Evolutionary conservation across 2,113 vertebrate genomes (phyloP), one percentile per base, ranked within the genome.

Genomic region (Coturnix japonica): DNA sequence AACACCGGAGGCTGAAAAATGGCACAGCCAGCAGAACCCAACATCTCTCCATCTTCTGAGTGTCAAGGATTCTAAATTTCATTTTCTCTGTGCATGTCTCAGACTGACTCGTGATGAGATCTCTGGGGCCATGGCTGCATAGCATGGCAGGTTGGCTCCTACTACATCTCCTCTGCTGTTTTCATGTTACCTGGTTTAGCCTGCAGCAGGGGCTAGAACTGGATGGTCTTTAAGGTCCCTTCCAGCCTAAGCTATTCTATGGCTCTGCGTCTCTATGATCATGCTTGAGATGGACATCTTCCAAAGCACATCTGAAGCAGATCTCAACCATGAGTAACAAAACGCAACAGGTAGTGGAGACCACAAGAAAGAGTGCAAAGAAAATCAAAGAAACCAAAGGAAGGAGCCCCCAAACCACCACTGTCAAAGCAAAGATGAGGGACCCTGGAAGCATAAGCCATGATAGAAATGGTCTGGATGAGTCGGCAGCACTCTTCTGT

Each of bases 181-280:
- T 56, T 31, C 23, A 7, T 1, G 0, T 10, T 57, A 11, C 9
- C 51, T 53, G 26, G 28, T 16, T 14, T 26, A 16, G 51, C 8
- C 51, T 53, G 51, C 15, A 30, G 51, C 51, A 53, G 15, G 25
- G 26, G 51, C 26, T 53, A 26, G 51, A 53, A 53, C 26, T 53
- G 51, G 51, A 53, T 53, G 51, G 26, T 53, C 15, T 28, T 53
- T 53, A 30, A 53, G 15, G 51, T 28, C 51, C 26, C 51, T 53
- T 30, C 51, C 51, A 53, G 51, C 51, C 26, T 30, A 16, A 53
- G 51, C 51, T 26, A 53, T 30, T 28, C 51, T 28, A 28, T 53
- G 51, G 9, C 14, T 14, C 51, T 28, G 7, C 26, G 26, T 72
- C 56, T 69, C 76, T 59, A 25, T 21, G n/a, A 28, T 18, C 4